These are phyloP conservation scores for Choristoneura fumiferana DNA, from an alignment of 1,140 invertebrate genomes.

Conservation along the genomic window DNA sequence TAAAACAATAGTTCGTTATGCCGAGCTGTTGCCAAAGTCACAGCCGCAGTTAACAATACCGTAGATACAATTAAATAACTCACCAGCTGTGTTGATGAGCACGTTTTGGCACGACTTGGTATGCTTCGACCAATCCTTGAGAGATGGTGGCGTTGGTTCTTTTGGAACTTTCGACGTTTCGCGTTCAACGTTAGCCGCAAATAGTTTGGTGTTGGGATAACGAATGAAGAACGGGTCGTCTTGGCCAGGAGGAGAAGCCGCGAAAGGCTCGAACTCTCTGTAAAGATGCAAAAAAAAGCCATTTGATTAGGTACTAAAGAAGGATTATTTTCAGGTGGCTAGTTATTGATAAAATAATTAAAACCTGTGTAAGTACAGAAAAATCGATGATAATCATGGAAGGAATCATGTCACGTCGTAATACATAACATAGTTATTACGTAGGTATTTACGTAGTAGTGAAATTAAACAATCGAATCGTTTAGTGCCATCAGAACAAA, in stretches of 20 bases:
- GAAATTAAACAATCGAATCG: slow-evolving; percentile 17
- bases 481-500: slow-evolving; percentile 10
- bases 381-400: no score
- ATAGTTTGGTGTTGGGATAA: slow-evolving; percentile 77
- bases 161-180: slow-evolving; percentile 33
- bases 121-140: slow-evolving; percentile 82
- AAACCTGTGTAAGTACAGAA: no score
- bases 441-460: neutral
- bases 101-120: slow-evolving; percentile 84
- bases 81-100: slow-evolving; percentile 69
- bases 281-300: slow-evolving; percentile 46
- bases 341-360: no score
- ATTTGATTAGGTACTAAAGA: neutral
- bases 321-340: no score
- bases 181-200: slow-evolving; percentile 44
- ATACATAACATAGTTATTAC: no score
- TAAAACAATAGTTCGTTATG: neutral
- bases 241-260: slow-evolving; percentile 84
- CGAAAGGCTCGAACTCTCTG: slow-evolving; percentile 84
- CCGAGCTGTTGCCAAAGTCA: no score
- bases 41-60: no score
- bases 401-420: no score
- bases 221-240: slow-evolving; percentile 86
- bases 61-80: slow-evolving; percentile 18
- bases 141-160: slow-evolving; percentile 37